Evolutionary conservation across 2,888 invertebrate species (phyloP).

Genomic region (Drosophila neonasuta): DNA sequence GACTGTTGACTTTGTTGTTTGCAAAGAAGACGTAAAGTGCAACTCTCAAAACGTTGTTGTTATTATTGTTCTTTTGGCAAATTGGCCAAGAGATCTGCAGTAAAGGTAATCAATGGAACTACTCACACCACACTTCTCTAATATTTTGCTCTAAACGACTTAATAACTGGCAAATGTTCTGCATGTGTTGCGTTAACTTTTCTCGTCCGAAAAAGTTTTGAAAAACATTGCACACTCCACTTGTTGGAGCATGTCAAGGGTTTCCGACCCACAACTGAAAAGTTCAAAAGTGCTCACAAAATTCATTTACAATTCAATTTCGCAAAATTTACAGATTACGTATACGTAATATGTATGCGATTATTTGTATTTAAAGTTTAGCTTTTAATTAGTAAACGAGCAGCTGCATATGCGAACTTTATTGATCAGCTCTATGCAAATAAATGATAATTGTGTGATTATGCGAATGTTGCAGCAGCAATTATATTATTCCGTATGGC

Average conservation of each 20-base stretch:
- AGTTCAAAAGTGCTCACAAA: slow-evolving; percentile 50
- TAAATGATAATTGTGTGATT: slow-evolving; percentile 19
- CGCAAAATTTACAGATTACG: neutral
- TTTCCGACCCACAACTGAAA: slow-evolving; percentile 38
- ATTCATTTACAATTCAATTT: slow-evolving; percentile 22
- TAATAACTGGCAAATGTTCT: slow-evolving; percentile 55
- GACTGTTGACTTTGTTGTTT: slow-evolving; percentile 55
- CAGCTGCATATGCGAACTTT: neutral
- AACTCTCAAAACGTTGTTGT: slow-evolving; percentile 37
- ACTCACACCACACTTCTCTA: slow-evolving; percentile 28
- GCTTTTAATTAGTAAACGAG: neutral
- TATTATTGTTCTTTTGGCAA: slow-evolving; percentile 49
- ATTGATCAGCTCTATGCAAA: slow-evolving; percentile 16
- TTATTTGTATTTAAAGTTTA: neutral
- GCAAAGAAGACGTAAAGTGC: slow-evolving; percentile 44
- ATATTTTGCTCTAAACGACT: slow-evolving; percentile 51
- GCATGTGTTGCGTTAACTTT: slow-evolving; percentile 33
- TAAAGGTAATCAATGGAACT: slow-evolving; percentile 65
- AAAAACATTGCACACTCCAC: slow-evolving; percentile 38
- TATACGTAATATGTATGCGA: neutral
- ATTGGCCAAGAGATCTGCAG: slow-evolving; percentile 39
- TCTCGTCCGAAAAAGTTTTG: slow-evolving; percentile 23
- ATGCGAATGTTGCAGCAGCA: neutral
- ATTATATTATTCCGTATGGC: slow-evolving; percentile 11
- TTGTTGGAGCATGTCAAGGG: slow-evolving; percentile 8